Evolutionary conservation across 2,113 vertebrate species (phyloP).

Genomic region (Cavia porcellus): DNA sequence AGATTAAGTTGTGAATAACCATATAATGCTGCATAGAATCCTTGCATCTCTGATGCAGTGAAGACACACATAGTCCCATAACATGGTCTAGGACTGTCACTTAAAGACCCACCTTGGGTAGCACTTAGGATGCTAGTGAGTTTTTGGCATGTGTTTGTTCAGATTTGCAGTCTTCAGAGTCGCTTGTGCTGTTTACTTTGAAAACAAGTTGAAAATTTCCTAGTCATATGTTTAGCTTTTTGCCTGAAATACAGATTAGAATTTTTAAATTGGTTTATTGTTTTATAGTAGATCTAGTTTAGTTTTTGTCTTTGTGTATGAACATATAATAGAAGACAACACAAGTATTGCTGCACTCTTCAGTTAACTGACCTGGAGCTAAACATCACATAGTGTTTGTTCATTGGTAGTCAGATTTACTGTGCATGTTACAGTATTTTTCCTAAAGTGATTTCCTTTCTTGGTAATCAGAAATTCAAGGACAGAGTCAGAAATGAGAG

Average conservation of each 20-base stretch:
- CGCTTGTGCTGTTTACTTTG: not conserved
- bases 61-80: not conserved
- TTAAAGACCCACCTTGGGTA: not conserved
- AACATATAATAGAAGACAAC: not conserved
- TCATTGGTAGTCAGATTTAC: not conserved
- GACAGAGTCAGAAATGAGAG: not conserved
- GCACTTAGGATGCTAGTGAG: not conserved
- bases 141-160: not conserved
- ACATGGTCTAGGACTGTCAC: not conserved
- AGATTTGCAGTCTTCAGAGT: not conserved
- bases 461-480: conserved; percentile 5
- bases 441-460: not conserved
- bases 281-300: not conserved
- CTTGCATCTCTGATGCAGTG: conserved; percentile 1
- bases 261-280: conserved; percentile 1
- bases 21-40: conserved; percentile 11
- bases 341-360: not conserved
- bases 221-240: conserved; percentile 8
- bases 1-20: conserved; percentile 16
- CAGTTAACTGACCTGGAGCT: not conserved
- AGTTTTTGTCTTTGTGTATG: not conserved
- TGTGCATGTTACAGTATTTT: not conserved
- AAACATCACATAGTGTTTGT: not conserved
- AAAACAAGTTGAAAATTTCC: conserved; percentile 27
- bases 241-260: conserved; percentile 18